Conservation (phyloP, 2,888 invertebrate species). For the Laothoe populi region DNA sequence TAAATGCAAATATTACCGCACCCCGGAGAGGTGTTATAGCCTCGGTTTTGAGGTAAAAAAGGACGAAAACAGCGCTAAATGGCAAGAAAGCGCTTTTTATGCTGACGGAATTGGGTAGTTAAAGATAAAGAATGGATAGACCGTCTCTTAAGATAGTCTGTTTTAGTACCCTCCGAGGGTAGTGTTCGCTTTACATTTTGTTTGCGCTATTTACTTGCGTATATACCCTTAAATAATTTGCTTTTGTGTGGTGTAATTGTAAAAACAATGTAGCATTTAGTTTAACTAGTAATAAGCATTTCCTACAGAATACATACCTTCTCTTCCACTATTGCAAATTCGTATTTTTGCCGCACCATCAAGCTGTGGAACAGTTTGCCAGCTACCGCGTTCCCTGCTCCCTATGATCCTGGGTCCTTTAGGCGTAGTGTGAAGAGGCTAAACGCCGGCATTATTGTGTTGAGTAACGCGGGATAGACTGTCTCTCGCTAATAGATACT, state of each 20-base stretch:
- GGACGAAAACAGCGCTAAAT: constrained; percentile 80
- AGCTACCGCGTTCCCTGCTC: too few relatives aligned
- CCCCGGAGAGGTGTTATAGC: constrained; percentile 80
- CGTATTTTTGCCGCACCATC: too few relatives aligned
- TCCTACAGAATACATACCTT: background rate
- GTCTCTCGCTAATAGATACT: too few relatives aligned
- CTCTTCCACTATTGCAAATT: too few relatives aligned
- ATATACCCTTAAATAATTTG: constrained; percentile 13
- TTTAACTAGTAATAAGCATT: background rate
- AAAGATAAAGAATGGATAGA: constrained; percentile 77
- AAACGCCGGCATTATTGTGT: too few relatives aligned
- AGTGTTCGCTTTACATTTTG: constrained; percentile 41
- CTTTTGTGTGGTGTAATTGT: background rate
- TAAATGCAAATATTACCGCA: constrained; percentile 83
- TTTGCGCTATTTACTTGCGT: constrained; percentile 32
- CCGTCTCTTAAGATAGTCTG: constrained; percentile 59
- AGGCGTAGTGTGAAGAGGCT: too few relatives aligned
- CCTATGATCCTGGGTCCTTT: too few relatives aligned
- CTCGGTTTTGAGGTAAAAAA: constrained; percentile 78
- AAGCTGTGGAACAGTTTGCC: too few relatives aligned
- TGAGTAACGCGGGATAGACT: too few relatives aligned
- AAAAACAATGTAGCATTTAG: background rate
- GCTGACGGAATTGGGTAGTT: constrained; percentile 75
- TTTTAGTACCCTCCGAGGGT: constrained; percentile 47
- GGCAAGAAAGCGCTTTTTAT: constrained; percentile 77